Evolutionary conservation across 2,888 invertebrate genomes (phyloP).

Genomic region (Melieria crassipennis): DNA sequence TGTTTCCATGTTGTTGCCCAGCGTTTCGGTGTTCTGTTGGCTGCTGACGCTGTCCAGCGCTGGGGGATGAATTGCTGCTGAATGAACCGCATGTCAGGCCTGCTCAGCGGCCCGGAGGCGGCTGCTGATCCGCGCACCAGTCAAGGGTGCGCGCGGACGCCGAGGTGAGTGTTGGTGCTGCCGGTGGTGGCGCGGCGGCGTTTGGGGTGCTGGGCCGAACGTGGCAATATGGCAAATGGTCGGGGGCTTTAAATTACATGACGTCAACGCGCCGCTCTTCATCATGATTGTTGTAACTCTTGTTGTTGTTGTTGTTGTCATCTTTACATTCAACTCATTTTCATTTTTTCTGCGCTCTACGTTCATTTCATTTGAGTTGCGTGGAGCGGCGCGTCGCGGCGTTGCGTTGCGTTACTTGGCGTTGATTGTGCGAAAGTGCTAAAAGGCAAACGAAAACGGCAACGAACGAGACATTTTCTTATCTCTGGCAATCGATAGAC

Average conservation of each 20-base stretch:
- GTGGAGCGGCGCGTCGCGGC: not conserved
- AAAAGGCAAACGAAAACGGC: constrained; percentile 40
- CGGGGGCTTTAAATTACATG: constrained; percentile 33
- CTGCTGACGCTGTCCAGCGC: no score
- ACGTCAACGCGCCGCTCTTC: constrained; percentile 37
- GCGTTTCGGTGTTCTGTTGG: no score
- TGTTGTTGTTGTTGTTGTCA: constrained; percentile 23
- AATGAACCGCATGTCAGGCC: not conserved
- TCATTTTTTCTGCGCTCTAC: constrained; percentile 25
- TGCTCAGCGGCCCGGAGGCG: not conserved
- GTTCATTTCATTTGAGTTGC: not conserved
- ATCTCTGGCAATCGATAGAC: constrained; percentile 61
- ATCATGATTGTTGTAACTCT: constrained; percentile 31
- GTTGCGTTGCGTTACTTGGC: constrained; percentile 32
- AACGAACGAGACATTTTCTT: constrained; percentile 57
- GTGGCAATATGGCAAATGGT: constrained; percentile 37
- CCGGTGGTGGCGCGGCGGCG: no score
- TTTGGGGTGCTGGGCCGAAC: constrained; percentile 18
- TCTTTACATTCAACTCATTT: constrained; percentile 29
- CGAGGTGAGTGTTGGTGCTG: no score
- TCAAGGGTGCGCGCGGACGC: constrained; percentile 5
- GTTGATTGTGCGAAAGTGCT: constrained; percentile 57
- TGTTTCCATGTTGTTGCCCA: constrained; percentile 23
- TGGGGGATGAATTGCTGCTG: constrained; percentile 7
- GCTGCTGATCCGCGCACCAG: constrained; percentile 12